Evolutionary conservation across 2,113 vertebrate genomes (phyloP), one percentile per base, ranked within the genome.

Genomic region (Cyprinodon tularosa): DNA sequence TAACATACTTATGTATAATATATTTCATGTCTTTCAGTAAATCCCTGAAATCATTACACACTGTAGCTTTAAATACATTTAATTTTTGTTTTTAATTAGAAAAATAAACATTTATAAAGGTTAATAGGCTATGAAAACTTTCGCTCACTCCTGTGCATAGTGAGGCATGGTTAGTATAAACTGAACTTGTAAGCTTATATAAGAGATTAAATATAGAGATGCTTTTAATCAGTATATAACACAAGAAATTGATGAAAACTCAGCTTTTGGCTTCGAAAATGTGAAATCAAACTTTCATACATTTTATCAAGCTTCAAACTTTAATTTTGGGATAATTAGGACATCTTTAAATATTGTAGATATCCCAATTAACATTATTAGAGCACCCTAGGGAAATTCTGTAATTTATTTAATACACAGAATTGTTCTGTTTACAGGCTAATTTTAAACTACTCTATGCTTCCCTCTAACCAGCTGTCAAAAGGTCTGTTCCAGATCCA

Each of bases 361-460:
- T 42, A 64, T 57, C 13, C 48, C n/a, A 37, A 0, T 60, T 37
- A 48, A 38, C 14, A 65, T 42, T 20, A 20, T 45, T 15, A 20
- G 20, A 57, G 48, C 36, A n/a, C 17, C n/a, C 62, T 82, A 44
- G 17, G 67, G 53, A 70, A 64, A 62, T 47, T 53, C 71, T 70
- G 29, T 62, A 39, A 69, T 69, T 67, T 69, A 38, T 45, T 65
- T 60, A 42, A 29, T 36, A 9, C 40, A 20, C 4, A 65, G 22
- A 68, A 62, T 57, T 64, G 12, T 68, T 3, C n/a, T 37, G 12
- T 60, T 60, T 57, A 17, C n/a, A 17, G 47, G 29, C 37, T 14
- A 20, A 14, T 12, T 11, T 14, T 36, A 50, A 14, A 37, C 36
- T 14, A 3, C 14, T 7, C 1, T 7, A 9, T 61, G 14, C 17